Base-by-base conservation (phyloP, 2,113 vertebrate species). In the Cranoglanis bouderius region DNA sequence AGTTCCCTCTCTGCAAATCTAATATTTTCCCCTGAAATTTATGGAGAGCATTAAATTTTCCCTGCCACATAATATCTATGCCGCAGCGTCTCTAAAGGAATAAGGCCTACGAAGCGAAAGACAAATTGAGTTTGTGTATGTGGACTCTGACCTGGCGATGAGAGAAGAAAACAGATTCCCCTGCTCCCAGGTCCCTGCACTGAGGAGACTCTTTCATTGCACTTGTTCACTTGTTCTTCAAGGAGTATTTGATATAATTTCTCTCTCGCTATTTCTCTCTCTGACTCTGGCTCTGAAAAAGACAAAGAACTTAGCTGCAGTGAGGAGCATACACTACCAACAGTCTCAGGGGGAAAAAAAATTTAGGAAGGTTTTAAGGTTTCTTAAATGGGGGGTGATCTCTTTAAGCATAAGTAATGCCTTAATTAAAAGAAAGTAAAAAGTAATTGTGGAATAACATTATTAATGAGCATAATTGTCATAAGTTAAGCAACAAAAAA, bases 31-130 rank as follows among this genome's bases (percentile, higher is more conserved):
- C 88, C 86, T 43, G 94, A 97, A 97, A 98, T 97, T 96, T 97
- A 97, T 98, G 96, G 97, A 97, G 96, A 97, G 96, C 97, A 98
- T 98, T 98, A 97, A 97, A 98, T 98, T 98, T 97, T 95, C 94
- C 95, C 96, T 96, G 95, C 96, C 97, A 97, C 97, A 97, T 96
- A 97, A 98, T 97, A 98, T 98, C 97, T 96, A 92, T 95, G 95
- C 95, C 96, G 96, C 96, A 93, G 96, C 92, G 96, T 95, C 97
- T 97, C 97, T 96, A 96, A 97, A 97, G 96, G 96, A 98, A 98
- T 97, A 96, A 96, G 93, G 94, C 95, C 94, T 95, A 88, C 96
- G 90, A 98, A 97, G 97, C 97, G 96, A 98, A 97, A 96, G 97
- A 97, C 96, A 97, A 98, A 98, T 97, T 96, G 96, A 95, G 96